Conservation (phyloP, 2,888 invertebrate genomes). For the Himalopsyche anomala region DNA sequence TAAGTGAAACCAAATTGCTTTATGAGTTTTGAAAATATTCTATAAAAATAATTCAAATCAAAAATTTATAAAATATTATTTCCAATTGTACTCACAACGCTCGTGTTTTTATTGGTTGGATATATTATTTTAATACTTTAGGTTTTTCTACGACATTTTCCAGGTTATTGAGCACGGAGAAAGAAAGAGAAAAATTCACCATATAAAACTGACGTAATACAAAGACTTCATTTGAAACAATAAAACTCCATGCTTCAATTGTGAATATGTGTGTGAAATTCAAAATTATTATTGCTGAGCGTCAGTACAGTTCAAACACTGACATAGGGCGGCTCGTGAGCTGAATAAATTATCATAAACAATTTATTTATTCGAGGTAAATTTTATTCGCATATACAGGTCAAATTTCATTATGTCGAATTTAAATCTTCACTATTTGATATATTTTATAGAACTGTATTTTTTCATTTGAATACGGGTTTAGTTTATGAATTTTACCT, state of each 20-base stretch:
- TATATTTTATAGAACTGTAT: too few species aligned
- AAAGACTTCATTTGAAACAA: slow-evolving; percentile 65
- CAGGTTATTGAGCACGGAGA: slow-evolving; percentile 32
- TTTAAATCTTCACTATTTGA: not conserved
- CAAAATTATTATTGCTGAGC: slow-evolving; percentile 62
- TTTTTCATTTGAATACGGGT: too few species aligned
- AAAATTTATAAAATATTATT: too few species aligned
- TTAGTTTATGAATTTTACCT: too few species aligned
- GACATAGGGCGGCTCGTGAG: slow-evolving; percentile 62
- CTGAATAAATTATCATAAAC: slow-evolving; percentile 65
- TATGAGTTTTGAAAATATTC: too few species aligned
- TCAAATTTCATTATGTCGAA: slow-evolving; percentile 22
- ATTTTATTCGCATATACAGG: slow-evolving; percentile 36
- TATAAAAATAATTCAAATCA: too few species aligned
- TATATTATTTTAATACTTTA: slow-evolving; percentile 24
- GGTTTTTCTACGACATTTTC: slow-evolving; percentile 36
- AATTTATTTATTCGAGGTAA: slow-evolving; percentile 44
- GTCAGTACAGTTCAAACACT: slow-evolving; percentile 65
- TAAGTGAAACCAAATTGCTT: too few species aligned
- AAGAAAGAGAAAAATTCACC: not conserved
- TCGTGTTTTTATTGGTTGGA: slow-evolving; percentile 36
- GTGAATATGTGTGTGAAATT: slow-evolving; percentile 64
- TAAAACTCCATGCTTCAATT: slow-evolving; percentile 63
- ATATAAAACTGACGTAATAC: slow-evolving; percentile 32
- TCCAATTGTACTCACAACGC: not conserved